phyloP scores from a whole-genome alignment of 1,140 invertebrate genomes.

The Trichogramma pretiosum region DNA sequence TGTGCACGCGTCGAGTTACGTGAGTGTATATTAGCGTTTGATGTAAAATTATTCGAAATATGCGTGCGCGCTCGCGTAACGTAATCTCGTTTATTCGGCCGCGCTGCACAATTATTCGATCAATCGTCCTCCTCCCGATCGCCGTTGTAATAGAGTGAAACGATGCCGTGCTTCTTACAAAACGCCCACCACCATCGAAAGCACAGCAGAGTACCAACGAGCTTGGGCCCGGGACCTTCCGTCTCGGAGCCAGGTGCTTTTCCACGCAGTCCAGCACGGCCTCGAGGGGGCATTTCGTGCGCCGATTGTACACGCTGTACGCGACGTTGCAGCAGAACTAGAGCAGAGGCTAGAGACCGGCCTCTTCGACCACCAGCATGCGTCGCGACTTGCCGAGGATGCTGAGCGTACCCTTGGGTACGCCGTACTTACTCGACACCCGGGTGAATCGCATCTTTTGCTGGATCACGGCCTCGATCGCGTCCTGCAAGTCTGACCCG shows the following conservation, averaged over 20 bases:
- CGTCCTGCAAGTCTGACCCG: slow-evolving; percentile 63
- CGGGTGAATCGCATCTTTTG: slow-evolving; percentile 71
- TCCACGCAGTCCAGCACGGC: slow-evolving; percentile 60
- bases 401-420: slow-evolving; percentile 69
- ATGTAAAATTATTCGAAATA: neutral
- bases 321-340: slow-evolving; percentile 68
- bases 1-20: neutral
- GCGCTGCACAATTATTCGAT: too few species aligned
- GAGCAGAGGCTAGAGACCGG: slow-evolving; percentile 52
- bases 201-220: slow-evolving; percentile 56
- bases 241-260: too few species aligned
- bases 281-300: slow-evolving; percentile 59
- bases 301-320: slow-evolving; percentile 60
- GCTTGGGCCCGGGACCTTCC: too few species aligned
- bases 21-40: too few species aligned
- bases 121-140: slow-evolving; percentile 42
- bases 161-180: slow-evolving; percentile 69
- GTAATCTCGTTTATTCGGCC: neutral
- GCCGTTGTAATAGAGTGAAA: slow-evolving; percentile 55
- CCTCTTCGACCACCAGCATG: slow-evolving; percentile 65
- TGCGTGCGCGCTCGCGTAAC: neutral
- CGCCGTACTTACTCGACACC: slow-evolving; percentile 59
- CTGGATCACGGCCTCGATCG: slow-evolving; percentile 64
- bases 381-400: slow-evolving; percentile 68
- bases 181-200: slow-evolving; percentile 77